Evolutionary conservation across 2,888 invertebrate species (phyloP).

Genomic region (Synergus gifuensis): DNA sequence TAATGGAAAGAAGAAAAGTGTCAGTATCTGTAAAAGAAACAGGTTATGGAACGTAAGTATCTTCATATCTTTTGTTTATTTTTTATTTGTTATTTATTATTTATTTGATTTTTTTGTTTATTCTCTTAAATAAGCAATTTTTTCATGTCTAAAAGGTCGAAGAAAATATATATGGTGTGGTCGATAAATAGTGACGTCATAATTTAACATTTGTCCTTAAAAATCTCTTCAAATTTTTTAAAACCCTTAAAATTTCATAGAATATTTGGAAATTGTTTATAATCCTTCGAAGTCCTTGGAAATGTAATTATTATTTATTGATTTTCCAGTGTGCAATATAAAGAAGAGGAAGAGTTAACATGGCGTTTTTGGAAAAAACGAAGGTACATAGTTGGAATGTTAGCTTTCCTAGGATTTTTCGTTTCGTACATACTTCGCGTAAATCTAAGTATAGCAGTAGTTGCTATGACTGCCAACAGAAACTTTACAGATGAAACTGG

Average conservation of each 20-base stretch:
- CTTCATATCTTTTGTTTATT: not conserved
- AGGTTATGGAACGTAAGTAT: conserved; percentile 42
- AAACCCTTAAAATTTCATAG: too few species aligned
- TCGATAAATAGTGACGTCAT: too few species aligned
- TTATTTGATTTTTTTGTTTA: too few species aligned
- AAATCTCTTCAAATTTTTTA: too few species aligned
- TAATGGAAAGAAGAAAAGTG: conserved; percentile 39
- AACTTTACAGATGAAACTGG: conserved; percentile 83
- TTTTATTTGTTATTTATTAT: too few species aligned
- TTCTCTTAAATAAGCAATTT: too few species aligned
- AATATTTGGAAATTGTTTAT: too few species aligned
- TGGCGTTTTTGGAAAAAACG: conserved; percentile 88
- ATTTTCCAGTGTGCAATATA: conserved; percentile 57
- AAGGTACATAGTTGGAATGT: conserved; percentile 85
- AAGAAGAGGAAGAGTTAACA: conserved; percentile 70
- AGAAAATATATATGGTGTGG: too few species aligned
- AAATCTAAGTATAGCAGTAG: conserved; percentile 94
- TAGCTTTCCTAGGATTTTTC: conserved; percentile 92
- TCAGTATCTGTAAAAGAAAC: not conserved
- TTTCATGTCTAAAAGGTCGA: too few species aligned
- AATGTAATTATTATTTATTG: too few species aligned
- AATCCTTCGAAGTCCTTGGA: too few species aligned
- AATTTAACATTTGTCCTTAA: too few species aligned
- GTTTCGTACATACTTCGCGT: conserved; percentile 91
- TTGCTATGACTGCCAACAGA: conserved; percentile 91